Base-by-base conservation (phyloP, 2,888 invertebrate genomes). In the Onthophagus sagittarius region DNA sequence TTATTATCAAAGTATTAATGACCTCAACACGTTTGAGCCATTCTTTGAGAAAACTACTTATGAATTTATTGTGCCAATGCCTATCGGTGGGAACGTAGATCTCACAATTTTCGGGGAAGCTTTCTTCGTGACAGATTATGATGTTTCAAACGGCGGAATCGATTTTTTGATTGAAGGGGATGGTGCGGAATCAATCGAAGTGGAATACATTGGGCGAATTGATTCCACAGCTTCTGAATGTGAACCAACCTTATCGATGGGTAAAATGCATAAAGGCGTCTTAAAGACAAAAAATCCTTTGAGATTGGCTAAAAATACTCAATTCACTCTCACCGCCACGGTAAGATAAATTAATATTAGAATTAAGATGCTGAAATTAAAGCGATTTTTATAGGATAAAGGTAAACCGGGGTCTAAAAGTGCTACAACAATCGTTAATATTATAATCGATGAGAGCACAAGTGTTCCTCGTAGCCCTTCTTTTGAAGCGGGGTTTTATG, bases 21-120 rank as follows among this genome's bases (percentile, higher is more conserved):
- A 89, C 76, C 87, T 87, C 11, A 89, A 89, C 78, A 88, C 87
- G 75, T 84, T 88, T 76, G 77, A 79, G 0, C 89, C 89, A 1
- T 76, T 71, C 70, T 89, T 89, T 76, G 63, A 71, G 3, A 81
- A 85, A 14, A 72, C 79, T 15, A 78, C 76, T 15, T 87, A 85
- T 75, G 82, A 80, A 23, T 88, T 86, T 75, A 83, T 79, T 2
- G 79, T 89, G n/a, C 83, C 86, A 2, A 86, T 88, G 62, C 89
- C 89, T 1, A 75, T 87, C 69, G 85, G 76, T 6, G 5, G 69
- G 5, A 15, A 14, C 9, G 53, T 78, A 73, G 78, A 83, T 13
- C 80, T 89, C 23, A 86, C 88, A 9, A 82, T 85, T 70, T 81
- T 85, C n/a, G 84, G 86, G 63, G 75, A 73, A 0, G 81, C 83